Percentiles rank a stretch among this genome's conserved stretches.
phyloP scores from a whole-genome alignment of 2,888 invertebrate species.

The Alviniconcha strummeri region DNA sequence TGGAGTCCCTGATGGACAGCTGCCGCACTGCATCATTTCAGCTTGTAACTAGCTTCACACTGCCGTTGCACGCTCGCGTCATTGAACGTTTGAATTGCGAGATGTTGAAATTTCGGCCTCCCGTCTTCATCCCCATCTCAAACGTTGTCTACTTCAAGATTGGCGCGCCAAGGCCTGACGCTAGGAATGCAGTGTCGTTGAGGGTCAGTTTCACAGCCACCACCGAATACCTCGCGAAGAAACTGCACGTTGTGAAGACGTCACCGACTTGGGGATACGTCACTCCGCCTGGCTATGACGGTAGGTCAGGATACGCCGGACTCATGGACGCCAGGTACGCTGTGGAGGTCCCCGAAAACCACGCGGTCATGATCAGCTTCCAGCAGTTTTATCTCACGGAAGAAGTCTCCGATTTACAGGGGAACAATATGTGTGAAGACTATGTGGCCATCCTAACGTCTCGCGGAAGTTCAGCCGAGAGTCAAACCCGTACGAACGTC shows the following conservation, averaged over 20 bases:
- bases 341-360: background rate
- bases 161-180: background rate
- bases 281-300: background rate
- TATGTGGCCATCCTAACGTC: background rate
- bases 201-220: background rate
- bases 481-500: background rate
- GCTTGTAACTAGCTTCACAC: background rate
- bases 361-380: background rate
- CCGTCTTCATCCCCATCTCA: background rate
- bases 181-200: background rate
- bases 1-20: background rate
- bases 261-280: background rate
- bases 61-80: background rate
- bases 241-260: background rate
- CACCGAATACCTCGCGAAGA: background rate
- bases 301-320: background rate
- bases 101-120: background rate
- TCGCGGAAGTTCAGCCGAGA: background rate
- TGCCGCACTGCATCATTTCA: background rate
- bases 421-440: background rate
- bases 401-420: background rate
- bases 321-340: background rate
- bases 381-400: background rate
- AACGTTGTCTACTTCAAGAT: background rate
- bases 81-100: background rate